Evolutionary conservation across 2,113 vertebrate genomes (phyloP).

Genomic region (Microtus pennsylvanicus): DNA sequence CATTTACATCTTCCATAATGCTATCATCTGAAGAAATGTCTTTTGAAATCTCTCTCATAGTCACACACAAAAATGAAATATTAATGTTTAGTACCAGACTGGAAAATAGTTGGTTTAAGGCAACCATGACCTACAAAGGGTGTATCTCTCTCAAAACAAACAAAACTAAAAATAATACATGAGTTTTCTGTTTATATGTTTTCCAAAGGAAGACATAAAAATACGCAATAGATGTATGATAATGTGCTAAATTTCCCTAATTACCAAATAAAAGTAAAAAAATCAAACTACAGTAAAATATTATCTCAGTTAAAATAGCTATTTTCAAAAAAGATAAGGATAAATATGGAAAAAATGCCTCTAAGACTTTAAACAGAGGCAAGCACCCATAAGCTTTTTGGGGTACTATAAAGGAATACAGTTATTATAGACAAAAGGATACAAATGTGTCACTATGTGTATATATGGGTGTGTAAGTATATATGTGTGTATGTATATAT

Average conservation of each 20-base stretch:
- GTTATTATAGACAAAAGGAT: not conserved
- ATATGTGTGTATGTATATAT: no score
- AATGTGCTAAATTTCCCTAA: not conserved
- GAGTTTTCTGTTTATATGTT: not conserved
- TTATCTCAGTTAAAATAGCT: not conserved
- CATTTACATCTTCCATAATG: not conserved
- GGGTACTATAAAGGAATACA: not conserved
- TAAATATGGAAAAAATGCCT: no score
- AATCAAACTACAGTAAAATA: not conserved
- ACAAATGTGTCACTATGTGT: not conserved
- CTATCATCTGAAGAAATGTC: not conserved
- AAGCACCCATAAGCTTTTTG: not conserved
- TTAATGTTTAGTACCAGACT: not conserved
- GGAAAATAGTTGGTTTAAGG: not conserved
- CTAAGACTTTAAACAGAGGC: not conserved
- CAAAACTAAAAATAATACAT: not conserved
- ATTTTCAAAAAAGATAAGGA: not conserved
- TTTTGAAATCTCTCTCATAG: not conserved
- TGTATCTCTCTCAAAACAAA: not conserved
- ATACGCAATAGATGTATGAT: not conserved
- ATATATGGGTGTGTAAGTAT: no score
- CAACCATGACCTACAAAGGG: not conserved
- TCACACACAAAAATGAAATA: not conserved
- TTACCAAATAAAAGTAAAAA: not conserved
- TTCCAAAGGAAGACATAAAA: not conserved